Conservation (phyloP, 2,888 invertebrate species). For the Poecilobothrus nobilitatus region DNA sequence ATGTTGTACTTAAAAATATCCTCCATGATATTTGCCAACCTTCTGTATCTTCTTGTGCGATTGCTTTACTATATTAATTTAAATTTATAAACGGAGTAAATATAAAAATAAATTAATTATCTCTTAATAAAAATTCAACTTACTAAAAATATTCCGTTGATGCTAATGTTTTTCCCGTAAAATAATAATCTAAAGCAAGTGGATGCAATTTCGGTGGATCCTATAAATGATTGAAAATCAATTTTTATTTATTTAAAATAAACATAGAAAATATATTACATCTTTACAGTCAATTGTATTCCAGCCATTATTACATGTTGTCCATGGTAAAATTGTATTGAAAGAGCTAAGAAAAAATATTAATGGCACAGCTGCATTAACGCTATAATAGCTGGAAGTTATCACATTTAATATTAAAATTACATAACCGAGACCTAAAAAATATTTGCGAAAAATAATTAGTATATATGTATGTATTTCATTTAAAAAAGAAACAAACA, state of each 20-base stretch:
- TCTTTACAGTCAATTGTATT: conserved; percentile 50
- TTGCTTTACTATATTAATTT: conserved; percentile 7
- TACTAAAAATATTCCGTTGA: conserved; percentile 12
- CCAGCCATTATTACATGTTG: conserved; percentile 68
- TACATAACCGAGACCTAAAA: conserved; percentile 73
- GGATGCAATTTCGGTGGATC: conserved; percentile 9
- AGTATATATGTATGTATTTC: background rate
- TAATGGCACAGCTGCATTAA: conserved; percentile 75
- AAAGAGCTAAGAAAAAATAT: conserved; percentile 69
- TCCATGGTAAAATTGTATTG: conserved; percentile 63
- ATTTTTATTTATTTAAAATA: background rate
- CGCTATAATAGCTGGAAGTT: conserved; percentile 73
- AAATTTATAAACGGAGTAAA: too few species aligned
- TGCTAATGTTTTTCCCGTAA: conserved; percentile 1
- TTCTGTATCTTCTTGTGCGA: conserved; percentile 8
- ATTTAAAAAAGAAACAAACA: background rate
- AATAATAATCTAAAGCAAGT: background rate
- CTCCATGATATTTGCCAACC: conserved; percentile 14
- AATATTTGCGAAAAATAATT: background rate
- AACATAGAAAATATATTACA: background rate
- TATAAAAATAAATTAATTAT: too few species aligned
- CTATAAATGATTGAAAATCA: background rate
- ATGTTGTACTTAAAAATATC: conserved; percentile 10
- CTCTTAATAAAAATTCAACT: background rate
- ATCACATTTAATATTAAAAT: conserved; percentile 71